These are phyloP conservation scores for Napeogenes sylphis DNA, from an alignment of 2,888 invertebrate genomes.

Conservation along the genomic window DNA sequence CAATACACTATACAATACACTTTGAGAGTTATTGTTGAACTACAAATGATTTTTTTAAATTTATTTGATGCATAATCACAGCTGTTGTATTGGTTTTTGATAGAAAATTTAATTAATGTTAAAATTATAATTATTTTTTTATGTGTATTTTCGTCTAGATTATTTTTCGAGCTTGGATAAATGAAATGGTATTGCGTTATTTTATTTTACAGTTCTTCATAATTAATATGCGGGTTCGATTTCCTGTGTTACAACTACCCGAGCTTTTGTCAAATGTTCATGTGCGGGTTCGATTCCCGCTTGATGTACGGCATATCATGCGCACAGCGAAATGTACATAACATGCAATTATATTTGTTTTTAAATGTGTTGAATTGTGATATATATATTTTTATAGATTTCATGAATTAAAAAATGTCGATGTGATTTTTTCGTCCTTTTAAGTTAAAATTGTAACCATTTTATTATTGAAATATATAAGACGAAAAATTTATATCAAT, in stretches of 20 bases:
- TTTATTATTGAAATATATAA: background rate
- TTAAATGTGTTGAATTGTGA: background rate
- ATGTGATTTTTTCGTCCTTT: background rate
- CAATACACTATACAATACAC: too few relatives aligned
- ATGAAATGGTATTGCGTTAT: background rate
- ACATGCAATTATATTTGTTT: background rate
- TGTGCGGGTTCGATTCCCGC: constrained; percentile 21
- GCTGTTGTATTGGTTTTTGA: too few relatives aligned
- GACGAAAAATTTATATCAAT: background rate
- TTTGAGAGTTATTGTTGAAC: too few relatives aligned
- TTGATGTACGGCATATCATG: background rate
- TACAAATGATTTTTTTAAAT: too few relatives aligned
- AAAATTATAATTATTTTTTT: too few relatives aligned
- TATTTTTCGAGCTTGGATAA: background rate
- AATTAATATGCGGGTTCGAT: constrained; percentile 19
- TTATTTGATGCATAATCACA: too few relatives aligned
- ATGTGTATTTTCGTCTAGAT: background rate
- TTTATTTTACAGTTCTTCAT: background rate
- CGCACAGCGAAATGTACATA: background rate
- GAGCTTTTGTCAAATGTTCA: background rate
- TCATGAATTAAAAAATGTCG: background rate
- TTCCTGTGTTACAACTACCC: constrained; percentile 8
- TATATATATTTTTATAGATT: background rate
- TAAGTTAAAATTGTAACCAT: background rate
- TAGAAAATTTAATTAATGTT: too few relatives aligned